Conservation (phyloP, 2,113 vertebrate genomes). For the Prochilodus magdalenae region DNA sequence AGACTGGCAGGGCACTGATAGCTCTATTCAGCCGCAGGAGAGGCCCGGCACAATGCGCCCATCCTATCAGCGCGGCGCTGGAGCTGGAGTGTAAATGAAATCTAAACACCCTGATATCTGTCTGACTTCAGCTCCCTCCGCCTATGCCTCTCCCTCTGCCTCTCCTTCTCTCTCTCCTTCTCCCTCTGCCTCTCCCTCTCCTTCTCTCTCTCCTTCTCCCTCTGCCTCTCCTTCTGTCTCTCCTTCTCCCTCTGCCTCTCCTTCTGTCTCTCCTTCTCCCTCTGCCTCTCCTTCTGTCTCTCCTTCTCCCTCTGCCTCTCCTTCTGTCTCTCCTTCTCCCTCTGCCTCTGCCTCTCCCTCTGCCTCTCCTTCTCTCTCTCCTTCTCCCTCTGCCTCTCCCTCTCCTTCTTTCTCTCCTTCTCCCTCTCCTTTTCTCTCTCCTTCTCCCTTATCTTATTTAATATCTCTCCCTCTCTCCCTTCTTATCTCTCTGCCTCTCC, state of each 20-base stretch:
- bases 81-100: slow-evolving; percentile 16
- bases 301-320: no score
- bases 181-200: not conserved
- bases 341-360: no score
- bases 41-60: not conserved
- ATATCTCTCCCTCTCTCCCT: no score
- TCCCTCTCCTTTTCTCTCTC: no score
- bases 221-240: not conserved
- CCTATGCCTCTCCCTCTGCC: not conserved
- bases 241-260: not conserved
- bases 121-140: not conserved
- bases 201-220: not conserved
- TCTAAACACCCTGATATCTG: slow-evolving; percentile 1
- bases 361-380: no score
- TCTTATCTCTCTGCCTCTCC: no score
- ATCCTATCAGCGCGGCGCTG: not conserved
- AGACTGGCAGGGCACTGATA: slow-evolving; percentile 5
- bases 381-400: no score
- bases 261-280: no score
- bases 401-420: no score
- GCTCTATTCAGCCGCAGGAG: not conserved
- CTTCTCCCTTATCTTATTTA: no score
- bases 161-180: not conserved
- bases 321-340: no score
- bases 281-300: no score